Evolutionary conservation across 2,888 invertebrate genomes (phyloP).

Genomic region (Eustalomyia histrio): DNA sequence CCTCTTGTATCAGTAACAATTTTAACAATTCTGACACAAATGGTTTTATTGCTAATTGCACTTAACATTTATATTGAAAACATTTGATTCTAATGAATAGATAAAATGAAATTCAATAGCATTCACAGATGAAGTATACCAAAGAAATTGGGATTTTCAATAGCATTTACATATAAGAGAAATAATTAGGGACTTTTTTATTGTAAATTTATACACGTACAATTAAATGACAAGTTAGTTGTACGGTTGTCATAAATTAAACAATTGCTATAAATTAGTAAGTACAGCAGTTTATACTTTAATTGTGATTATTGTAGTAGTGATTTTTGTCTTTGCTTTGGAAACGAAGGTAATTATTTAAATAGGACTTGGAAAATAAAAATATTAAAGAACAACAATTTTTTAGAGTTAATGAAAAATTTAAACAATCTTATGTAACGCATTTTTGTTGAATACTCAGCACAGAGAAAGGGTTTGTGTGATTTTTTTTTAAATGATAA

Average conservation of each 20-base stretch:
- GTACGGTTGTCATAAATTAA: constrained; percentile 7
- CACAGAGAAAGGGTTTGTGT: too few relatives aligned
- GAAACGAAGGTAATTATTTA: background rate
- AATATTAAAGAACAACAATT: too few relatives aligned
- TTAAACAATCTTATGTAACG: too few relatives aligned
- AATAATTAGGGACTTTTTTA: background rate
- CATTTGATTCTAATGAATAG: background rate
- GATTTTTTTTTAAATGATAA: too few relatives aligned
- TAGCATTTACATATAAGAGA: too few relatives aligned
- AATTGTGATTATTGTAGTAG: background rate
- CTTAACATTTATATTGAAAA: too few relatives aligned
- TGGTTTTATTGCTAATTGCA: too few relatives aligned
- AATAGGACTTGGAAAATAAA: too few relatives aligned
- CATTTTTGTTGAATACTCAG: background rate
- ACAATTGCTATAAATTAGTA: background rate
- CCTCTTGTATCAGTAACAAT: too few relatives aligned
- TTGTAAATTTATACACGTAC: constrained; percentile 11
- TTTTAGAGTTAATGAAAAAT: too few relatives aligned
- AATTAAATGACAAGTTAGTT: background rate
- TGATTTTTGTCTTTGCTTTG: background rate
- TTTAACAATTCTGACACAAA: too few relatives aligned
- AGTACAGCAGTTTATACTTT: background rate
- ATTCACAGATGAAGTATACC: background rate
- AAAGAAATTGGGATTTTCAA: too few relatives aligned
- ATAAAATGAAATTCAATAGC: background rate